phyloP scores from a whole-genome alignment of 2,113 vertebrate species.

The Patagioenas fasciata region DNA sequence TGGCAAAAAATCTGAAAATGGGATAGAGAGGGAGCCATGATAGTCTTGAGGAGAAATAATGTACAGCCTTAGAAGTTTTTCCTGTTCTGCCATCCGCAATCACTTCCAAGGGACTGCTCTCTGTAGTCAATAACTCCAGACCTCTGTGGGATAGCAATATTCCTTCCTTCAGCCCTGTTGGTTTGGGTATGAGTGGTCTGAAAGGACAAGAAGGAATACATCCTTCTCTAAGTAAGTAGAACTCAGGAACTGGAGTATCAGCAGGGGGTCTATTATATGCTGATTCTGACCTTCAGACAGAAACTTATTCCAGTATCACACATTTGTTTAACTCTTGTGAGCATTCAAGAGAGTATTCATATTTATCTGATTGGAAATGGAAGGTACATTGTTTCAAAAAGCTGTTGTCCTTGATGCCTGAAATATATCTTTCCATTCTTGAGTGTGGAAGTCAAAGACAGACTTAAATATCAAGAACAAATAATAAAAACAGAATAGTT shows the following conservation, averaged over 20 bases:
- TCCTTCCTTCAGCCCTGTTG: neutral
- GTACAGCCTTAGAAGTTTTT: neutral
- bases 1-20: neutral
- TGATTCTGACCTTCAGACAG: conserved; percentile 6
- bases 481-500: conserved; percentile 4
- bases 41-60: neutral
- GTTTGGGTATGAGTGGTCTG: neutral
- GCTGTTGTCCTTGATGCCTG: neutral
- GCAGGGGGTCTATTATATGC: neutral
- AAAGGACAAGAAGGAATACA: neutral
- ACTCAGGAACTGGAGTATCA: neutral
- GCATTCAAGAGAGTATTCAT: neutral
- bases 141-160: neutral
- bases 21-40: accelerated
- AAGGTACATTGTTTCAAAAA: neutral
- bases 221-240: neutral
- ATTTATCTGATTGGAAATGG: conserved; percentile 28
- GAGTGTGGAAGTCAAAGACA: neutral
- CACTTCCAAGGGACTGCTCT: neutral
- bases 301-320: neutral
- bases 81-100: neutral
- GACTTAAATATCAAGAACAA: conserved; percentile 6
- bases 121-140: neutral
- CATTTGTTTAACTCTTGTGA: neutral
- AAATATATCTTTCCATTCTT: conserved; percentile 8